Base-by-base conservation (phyloP, 2,888 invertebrate species). In the Sceliomorpha sp. region DNA sequence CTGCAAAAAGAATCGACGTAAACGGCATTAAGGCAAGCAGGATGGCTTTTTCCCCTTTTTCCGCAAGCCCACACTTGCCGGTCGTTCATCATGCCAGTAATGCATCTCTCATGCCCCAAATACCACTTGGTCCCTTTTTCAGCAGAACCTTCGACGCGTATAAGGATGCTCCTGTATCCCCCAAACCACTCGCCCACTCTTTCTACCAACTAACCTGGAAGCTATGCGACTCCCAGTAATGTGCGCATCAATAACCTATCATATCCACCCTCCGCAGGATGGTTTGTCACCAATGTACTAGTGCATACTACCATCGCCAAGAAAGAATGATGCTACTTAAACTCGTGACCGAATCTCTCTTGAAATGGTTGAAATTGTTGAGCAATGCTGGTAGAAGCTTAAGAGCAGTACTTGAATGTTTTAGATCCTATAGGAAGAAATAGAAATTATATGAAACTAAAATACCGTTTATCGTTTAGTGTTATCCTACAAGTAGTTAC, bases 171-270 rank as follows among this genome's bases (percentile, higher is more conserved):
- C 27, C 31, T 50, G 26, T 36, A 27, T 34, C 13, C 26, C 40
- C 42, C 64, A 9, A 48, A 47, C 62, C 50, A 53, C 59, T 55
- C 50, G 59, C 53, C 63, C 50, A 36, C n/a, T n/a, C n/a, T n/a
- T n/a, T n/a, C n/a, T n/a, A n/a, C n/a, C n/a, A 62, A 66, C 44
- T 66, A 64, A 73, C 73, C 76, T 72, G 68, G 64, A 39, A 60
- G 71, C 73, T 74, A 72, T 76, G 76, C 73, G 79, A 76, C 73
- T 64, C 34, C 39, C 71, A 75, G 80, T 84, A 81, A 84, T 84
- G 83, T 78, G 74, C 72, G 75, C 84, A 84, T 84, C 84, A 80
- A 84, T 84, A 84, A 84, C 82, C 82, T 82, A 84, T 84, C 84
- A 79, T 79, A 82, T 79, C 78, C 75, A 77, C 71, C 74, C 74